Conservation (phyloP, 2,888 invertebrate genomes). For the Athetis lepigone region DNA sequence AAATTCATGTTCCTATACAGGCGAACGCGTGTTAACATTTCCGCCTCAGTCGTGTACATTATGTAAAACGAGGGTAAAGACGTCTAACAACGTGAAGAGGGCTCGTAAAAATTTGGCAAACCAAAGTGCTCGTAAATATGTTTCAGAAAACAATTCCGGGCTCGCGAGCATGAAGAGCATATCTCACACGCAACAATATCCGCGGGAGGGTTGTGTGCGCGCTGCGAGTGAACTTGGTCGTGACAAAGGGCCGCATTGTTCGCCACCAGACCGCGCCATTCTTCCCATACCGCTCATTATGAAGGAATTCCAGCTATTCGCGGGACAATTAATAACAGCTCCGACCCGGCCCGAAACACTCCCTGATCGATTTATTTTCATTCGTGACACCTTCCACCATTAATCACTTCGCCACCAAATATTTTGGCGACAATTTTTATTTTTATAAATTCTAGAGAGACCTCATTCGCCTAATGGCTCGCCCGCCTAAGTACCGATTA, state of each 20-base stretch:
- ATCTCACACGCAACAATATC: constrained; percentile 47
- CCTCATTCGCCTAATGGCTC: constrained; percentile 53
- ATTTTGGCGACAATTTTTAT: constrained; percentile 62
- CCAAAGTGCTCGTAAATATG: constrained; percentile 42
- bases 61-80: constrained; percentile 15
- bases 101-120: constrained; percentile 31
- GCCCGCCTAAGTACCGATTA: constrained; percentile 51
- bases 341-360: constrained; percentile 54
- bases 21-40: constrained; percentile 9
- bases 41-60: constrained; percentile 5
- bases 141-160: constrained; percentile 44
- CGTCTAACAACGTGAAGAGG: constrained; percentile 15
- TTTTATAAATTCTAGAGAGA: constrained; percentile 57
- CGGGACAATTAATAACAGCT: constrained; percentile 69
- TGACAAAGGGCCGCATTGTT: constrained; percentile 64
- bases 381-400: constrained; percentile 61
- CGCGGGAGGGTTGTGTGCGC: constrained; percentile 22
- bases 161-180: constrained; percentile 29
- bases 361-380: constrained; percentile 66
- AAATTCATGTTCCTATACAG: not conserved
- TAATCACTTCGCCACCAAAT: constrained; percentile 63
- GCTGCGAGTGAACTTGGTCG: constrained; percentile 52
- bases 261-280: constrained; percentile 62
- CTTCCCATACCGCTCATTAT: constrained; percentile 69
- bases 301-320: constrained; percentile 63